Evolutionary conservation across 2,888 invertebrate species (phyloP).

Genomic region (Nomada fabriciana): DNA sequence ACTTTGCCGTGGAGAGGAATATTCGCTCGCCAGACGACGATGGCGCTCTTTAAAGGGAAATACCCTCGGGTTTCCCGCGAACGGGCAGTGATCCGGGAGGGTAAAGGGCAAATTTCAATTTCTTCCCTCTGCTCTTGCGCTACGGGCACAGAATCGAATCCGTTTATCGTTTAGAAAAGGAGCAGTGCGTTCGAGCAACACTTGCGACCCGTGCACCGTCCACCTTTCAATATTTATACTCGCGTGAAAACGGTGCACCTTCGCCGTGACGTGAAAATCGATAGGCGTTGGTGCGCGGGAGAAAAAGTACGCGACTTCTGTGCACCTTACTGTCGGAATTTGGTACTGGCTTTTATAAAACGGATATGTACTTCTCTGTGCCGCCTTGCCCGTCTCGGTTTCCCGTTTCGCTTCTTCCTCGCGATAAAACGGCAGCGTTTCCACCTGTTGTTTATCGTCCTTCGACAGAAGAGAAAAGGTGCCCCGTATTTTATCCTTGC

Average conservation of each 20-base stretch:
- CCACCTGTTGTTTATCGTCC: conserved; percentile 60
- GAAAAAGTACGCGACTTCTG: background rate
- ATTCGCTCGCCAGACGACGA: conserved; percentile 23
- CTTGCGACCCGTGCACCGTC: background rate
- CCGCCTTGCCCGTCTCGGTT: conserved; percentile 16
- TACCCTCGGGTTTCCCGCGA: conserved; percentile 24
- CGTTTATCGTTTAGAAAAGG: too few species aligned
- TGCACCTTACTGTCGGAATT: conserved; percentile 36
- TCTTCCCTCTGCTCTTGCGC: background rate
- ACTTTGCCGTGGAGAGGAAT: conserved; percentile 10
- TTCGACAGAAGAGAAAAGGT: background rate
- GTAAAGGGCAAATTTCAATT: conserved; percentile 15
- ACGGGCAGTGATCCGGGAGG: conserved; percentile 29
- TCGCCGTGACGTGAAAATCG: conserved; percentile 58
- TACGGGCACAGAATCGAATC: background rate
- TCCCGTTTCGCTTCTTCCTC: background rate
- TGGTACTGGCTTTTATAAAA: conserved; percentile 22
- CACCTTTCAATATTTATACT: conserved; percentile 51
- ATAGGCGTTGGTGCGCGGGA: conserved; percentile 27
- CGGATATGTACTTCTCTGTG: background rate
- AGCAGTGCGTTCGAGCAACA: too few species aligned
- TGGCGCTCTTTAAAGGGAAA: background rate
- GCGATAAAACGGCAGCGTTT: conserved; percentile 34
- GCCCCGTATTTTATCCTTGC: background rate
- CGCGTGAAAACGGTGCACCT: conserved; percentile 44